Percentiles rank a stretch among this genome's conserved stretches.
Evolutionary conservation across 2,797 vertebrate species (phyloP).

Genomic region (Pseudomugil gertrudae): DNA sequence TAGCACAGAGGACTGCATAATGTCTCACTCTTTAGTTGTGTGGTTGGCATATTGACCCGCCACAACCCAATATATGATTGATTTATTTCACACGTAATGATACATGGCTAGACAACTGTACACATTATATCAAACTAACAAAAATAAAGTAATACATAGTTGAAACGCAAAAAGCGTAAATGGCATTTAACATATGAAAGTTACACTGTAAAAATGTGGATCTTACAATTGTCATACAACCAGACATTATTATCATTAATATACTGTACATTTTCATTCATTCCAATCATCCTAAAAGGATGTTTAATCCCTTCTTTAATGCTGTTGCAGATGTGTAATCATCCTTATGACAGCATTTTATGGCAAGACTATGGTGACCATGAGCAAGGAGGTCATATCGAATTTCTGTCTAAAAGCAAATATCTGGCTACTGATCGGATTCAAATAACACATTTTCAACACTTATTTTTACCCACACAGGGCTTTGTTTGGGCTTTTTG

Average conservation of each 20-base stretch:
- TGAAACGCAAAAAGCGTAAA: constrained; percentile 82
- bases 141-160: constrained; percentile 84
- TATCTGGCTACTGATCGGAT: constrained; percentile 79
- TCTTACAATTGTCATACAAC: constrained; percentile 85
- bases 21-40: constrained; percentile 54
- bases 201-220: constrained; percentile 84
- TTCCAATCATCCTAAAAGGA: constrained; percentile 76
- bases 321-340: constrained; percentile 70
- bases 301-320: constrained; percentile 74
- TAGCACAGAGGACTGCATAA: constrained; percentile 56
- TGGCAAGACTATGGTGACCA: constrained; percentile 78
- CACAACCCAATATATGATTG: constrained; percentile 82
- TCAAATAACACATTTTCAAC: constrained; percentile 80
- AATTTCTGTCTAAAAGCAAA: constrained; percentile 79
- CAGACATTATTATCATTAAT: constrained; percentile 84
- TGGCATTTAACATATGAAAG: constrained; percentile 85
- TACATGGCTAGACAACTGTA: constrained; percentile 86
- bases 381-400: constrained; percentile 79
- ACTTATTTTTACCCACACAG: constrained; percentile 71
- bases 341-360: constrained; percentile 75
- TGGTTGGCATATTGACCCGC: constrained; percentile 75
- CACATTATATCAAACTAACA: constrained; percentile 86
- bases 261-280: constrained; percentile 83
- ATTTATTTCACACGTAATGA: constrained; percentile 85
- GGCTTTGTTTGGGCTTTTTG: constrained; percentile 65